phyloP scores from a whole-genome alignment of 2,888 invertebrate species.

The Drosophila nigritarsus region DNA sequence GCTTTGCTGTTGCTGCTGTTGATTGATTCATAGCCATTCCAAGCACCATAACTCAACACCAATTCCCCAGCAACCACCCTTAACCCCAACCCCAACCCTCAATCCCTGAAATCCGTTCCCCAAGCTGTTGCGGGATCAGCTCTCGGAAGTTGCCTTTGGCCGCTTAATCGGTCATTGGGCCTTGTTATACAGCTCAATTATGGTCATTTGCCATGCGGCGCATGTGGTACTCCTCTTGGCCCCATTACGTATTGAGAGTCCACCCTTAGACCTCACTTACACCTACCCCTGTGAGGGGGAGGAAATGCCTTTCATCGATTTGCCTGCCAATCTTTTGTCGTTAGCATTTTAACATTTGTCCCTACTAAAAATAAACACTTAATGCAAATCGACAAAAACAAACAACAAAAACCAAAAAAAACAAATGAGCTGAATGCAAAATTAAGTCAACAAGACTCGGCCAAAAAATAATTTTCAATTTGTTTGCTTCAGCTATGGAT shows the following conservation, averaged over 20 bases:
- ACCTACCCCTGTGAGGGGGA: neutral
- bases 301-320: constrained; percentile 72
- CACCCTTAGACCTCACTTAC: constrained; percentile 37
- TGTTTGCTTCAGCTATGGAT: constrained; percentile 43
- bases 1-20: constrained; percentile 22
- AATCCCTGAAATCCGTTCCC: neutral
- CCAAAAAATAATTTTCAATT: constrained; percentile 46
- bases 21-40: constrained; percentile 36
- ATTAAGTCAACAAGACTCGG: constrained; percentile 50
- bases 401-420: constrained; percentile 24
- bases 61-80: neutral
- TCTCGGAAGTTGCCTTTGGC: constrained; percentile 33
- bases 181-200: constrained; percentile 80
- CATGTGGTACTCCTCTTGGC: constrained; percentile 46
- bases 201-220: constrained; percentile 79
- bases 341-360: constrained; percentile 51
- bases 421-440: constrained; percentile 42
- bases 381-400: constrained; percentile 55
- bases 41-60: constrained; percentile 12
- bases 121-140: constrained; percentile 15
- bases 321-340: constrained; percentile 52
- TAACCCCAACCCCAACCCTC: neutral
- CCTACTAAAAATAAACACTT: constrained; percentile 73
- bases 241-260: constrained; percentile 16
- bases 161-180: constrained; percentile 79